Evolutionary conservation across 2,888 invertebrate species (phyloP), one percentile per base, ranked within the genome.

Genomic region (Herminia tarsipennalis): DNA sequence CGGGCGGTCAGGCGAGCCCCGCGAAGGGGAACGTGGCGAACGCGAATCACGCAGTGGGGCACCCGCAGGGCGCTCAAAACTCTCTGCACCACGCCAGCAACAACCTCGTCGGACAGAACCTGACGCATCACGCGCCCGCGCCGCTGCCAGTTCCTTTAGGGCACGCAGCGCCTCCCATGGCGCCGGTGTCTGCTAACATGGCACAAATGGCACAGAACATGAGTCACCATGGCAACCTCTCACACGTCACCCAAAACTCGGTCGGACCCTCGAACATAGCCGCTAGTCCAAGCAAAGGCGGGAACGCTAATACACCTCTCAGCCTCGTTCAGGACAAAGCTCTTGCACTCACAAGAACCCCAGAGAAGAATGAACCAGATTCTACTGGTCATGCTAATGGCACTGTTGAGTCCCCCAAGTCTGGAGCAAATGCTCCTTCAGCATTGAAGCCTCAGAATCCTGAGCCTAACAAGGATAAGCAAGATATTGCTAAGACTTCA

Each of bases 171-270:
- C 86, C 89, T 5, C 89, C 92, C 66, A 83, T 92, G 92, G 83
- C 92, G 56, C 85, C 92, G 27, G 82, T 91, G 70, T 74, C 92
- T 52, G 88, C 91, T 38, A 90, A 90, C 76, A 91, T 91, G 91
- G 90, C 90, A 22, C 89, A 89, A 66, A 87, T 89, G 88, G 92
- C 91, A 51, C 92, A 92, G 57, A 91, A 91, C 67, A 91, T 91
- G 91, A 89, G 89, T 70, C 89, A 91, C 81, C 91, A 91, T 54
- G 91, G 91, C 45, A 91, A 91, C 76, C 73, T 91, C 14, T 91
- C 91, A 5, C 88, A 88, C 39, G 83, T 87, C 44, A 83, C 83
- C 14, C 88, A 88, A 66, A 88, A 86, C 68, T 85, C 86, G 16
- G 76, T 80, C 29, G 67, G 82, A 45, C 78, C 83, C 35, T 75